A percentile compares a stretch with the other conserved stretches of the same genome.
Conservation (phyloP, 2,888 invertebrate species). For the Polyommatus iphigenia region DNA sequence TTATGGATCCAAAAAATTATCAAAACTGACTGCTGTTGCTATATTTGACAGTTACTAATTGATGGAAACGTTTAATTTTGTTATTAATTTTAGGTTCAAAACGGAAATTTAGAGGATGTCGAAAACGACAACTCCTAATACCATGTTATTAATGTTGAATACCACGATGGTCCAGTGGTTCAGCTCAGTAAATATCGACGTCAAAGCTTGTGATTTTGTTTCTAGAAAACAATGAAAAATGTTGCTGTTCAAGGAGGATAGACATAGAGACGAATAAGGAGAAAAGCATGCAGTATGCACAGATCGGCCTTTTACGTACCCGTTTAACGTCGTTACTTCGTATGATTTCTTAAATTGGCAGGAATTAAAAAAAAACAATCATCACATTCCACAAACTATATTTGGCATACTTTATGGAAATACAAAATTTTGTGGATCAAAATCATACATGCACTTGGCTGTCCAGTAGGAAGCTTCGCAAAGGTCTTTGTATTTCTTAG, state of each 20-base stretch:
- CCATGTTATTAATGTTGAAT: not conserved
- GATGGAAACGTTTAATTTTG: not conserved
- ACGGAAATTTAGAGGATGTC: not conserved
- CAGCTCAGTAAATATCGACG: not conserved
- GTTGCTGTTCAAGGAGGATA: no score
- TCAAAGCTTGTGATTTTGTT: no score
- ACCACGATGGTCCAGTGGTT: not conserved
- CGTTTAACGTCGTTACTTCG: no score
- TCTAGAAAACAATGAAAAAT: no score
- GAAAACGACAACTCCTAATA: not conserved
- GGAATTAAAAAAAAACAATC: not conserved
- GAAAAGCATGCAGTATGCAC: no score
- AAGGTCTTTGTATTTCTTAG: slow-evolving; percentile 66
- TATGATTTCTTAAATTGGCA: not conserved
- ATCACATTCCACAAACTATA: not conserved
- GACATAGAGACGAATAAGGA: no score
- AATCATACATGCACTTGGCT: slow-evolving; percentile 70
- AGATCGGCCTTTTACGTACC: no score
- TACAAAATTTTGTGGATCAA: slow-evolving; percentile 61
- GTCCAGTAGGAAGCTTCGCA: slow-evolving; percentile 69
- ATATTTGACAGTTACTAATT: not conserved
- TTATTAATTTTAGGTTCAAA: slow-evolving; percentile 2
- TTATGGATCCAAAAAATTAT: not conserved
- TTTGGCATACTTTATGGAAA: slow-evolving; percentile 53
- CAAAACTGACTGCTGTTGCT: not conserved